Base-by-base conservation (phyloP, 2,888 invertebrate genomes). In the Machimus atricapillus region DNA sequence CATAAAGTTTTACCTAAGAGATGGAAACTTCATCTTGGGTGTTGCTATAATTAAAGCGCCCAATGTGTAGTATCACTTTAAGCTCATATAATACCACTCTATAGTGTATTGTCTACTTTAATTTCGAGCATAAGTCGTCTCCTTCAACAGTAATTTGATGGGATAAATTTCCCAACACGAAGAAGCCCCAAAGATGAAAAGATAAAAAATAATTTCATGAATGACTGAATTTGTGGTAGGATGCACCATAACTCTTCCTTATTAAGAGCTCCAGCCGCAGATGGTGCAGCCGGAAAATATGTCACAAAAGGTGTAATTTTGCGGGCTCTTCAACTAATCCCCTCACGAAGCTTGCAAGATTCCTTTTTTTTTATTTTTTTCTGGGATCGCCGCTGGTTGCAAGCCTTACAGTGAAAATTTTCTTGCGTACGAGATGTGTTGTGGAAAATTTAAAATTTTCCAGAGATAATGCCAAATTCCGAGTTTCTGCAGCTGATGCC, bases 201-300 rank as follows among this genome's bases (percentile, higher is more conserved):
- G 66, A 66, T 66, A 66, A 76, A 76, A 37, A 76, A 76, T 76
- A 76, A 76, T 76, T 37, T 34, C 37, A n/a, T 76, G 37, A 76
- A 76, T 76, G 76, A 76, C 34, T 34, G 76, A 76, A 37, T 76
- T 76, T 76, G 34, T 76, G 34, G 76, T 8, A n/a, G 34, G 37
- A 34, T 37, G 37, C 78, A 40, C 23, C 85, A 56, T 85, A 85
- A 77, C 73, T 87, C 81, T 85, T 85, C 58, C 85, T 87, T 86
- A 86, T 86, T 87, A 86, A 86, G 86, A 85, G 87, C 40, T 73
- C 81, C 86, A 82, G 87, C 81, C 87, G 66, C 87, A 87, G 87
- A 86, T 87, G 87, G 40, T 87, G 19, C 19, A 23, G 74, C 34
- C 37, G 81, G 82, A 86, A 86, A 86, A 85, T 87, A 66, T 87